Base-by-base conservation (phyloP, 2,113 vertebrate species). In the Brachypteracias leptosomus region DNA sequence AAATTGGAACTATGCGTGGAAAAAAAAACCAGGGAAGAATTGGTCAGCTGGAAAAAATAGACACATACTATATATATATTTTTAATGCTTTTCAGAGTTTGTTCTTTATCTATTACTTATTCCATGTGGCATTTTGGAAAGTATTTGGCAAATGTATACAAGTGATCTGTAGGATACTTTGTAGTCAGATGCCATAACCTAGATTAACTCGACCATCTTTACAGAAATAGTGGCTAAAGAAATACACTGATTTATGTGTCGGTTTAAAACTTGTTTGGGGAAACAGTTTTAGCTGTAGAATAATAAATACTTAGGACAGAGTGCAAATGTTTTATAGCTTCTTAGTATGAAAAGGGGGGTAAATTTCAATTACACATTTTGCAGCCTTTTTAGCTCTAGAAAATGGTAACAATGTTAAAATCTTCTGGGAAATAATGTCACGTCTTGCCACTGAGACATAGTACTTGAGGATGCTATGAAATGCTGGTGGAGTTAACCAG, bases 381-480 rank as follows among this genome's bases (percentile, higher is more conserved):
- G 92, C 90, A 42, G 24, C 33, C 44, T 47, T 90, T 87, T 88
- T 71, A 95, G 91, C 78, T 47, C 71, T 63, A 16, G 70, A 63
- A 96, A 94, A 77, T 80, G 38, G 51, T 95, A 83, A 76, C 62
- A 54, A 10, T 62, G 29, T 93, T 96, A 73, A 95, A 94, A 55
- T 80, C 55, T 16, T 29, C 78, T 83, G 94, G 95, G 94, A 94
- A 91, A 91, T 95, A 77, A 54, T 80, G 85, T 79, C 85, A 80
- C 58, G 13, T 70, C 42, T 31, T 88, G 57, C 38, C 25, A n/a
- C 52, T 73, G 51, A 66, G 31, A 11, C 58, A n/a, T 9, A 16
- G 62, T 72, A 14, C 31, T 70, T 9, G 67, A 80, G 67, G 58
- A 55, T 44, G 44, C 66, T 66, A 42, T 15, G 66, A 83, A 72